Percentiles rank a stretch among this genome's conserved stretches.
Conservation (phyloP, 2,797 vertebrate species). For the Chrosomus eos region DNA sequence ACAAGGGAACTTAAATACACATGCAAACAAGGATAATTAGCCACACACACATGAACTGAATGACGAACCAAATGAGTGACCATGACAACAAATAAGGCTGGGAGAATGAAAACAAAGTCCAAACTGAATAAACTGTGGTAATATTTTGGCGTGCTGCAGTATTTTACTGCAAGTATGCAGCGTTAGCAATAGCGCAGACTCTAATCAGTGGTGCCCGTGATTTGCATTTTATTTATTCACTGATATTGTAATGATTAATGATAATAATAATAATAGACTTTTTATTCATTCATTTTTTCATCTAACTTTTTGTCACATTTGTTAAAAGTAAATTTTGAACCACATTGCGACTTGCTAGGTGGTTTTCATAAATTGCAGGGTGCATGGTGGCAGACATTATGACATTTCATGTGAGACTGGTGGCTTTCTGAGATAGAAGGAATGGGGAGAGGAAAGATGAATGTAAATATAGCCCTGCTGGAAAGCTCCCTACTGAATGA, state of each 20-base stretch:
- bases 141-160: not conserved
- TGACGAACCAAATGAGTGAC: too few relatives aligned
- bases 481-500: slow-evolving; percentile 65
- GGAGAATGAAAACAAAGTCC: too few relatives aligned
- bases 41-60: too few relatives aligned
- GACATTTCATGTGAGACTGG: not conserved
- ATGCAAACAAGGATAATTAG: too few relatives aligned
- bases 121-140: too few relatives aligned
- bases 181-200: not conserved
- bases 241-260: not conserved
- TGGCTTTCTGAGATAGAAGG: not conserved
- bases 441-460: slow-evolving; percentile 64
- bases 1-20: too few relatives aligned
- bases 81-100: too few relatives aligned
- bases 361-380: not conserved
- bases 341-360: not conserved
- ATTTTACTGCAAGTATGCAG: too few relatives aligned
- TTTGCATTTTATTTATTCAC: not conserved
- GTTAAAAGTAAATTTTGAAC: not conserved
- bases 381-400: not conserved
- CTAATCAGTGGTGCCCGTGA: not conserved
- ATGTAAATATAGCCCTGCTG: slow-evolving; percentile 79
- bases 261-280: not conserved
- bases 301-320: not conserved
- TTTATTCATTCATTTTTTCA: too few relatives aligned